Evolutionary conservation across 1,140 invertebrate genomes (phyloP).

Genomic region (Drosophila repleta): DNA sequence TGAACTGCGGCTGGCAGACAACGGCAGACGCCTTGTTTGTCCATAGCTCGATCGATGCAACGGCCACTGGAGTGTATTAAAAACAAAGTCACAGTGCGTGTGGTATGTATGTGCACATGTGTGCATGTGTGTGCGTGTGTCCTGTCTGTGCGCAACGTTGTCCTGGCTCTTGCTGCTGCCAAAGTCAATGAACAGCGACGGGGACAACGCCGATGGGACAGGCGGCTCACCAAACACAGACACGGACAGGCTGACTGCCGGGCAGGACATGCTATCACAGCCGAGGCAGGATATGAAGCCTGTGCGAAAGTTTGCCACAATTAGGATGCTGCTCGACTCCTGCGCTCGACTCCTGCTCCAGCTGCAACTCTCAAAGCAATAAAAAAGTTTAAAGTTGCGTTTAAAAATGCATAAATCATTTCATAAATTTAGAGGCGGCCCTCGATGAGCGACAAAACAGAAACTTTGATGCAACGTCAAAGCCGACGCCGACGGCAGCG

Average conservation of each 20-base stretch:
- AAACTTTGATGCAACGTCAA: slow-evolving; percentile 58
- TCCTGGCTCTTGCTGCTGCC: slow-evolving; percentile 54
- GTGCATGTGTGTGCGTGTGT: slow-evolving; percentile 43
- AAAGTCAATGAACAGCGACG: slow-evolving; percentile 78
- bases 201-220: slow-evolving; percentile 37
- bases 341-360: slow-evolving; percentile 6
- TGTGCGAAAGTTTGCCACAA: slow-evolving; percentile 77
- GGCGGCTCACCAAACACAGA: slow-evolving; percentile 38
- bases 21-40: slow-evolving; percentile 67
- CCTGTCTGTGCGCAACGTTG: slow-evolving; percentile 50
- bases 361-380: slow-evolving; percentile 58
- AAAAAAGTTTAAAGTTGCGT: slow-evolving; percentile 80
- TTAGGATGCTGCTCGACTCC: slow-evolving; percentile 60
- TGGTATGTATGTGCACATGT: slow-evolving; percentile 18
- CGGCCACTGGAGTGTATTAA: slow-evolving; percentile 75
- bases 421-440: slow-evolving; percentile 65
- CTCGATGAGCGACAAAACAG: slow-evolving; percentile 9
- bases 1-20: slow-evolving; percentile 64
- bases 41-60: slow-evolving; percentile 66
- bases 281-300: slow-evolving; percentile 60
- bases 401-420: slow-evolving; percentile 80
- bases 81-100: slow-evolving; percentile 74
- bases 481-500: slow-evolving; percentile 46
- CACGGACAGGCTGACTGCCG: slow-evolving; percentile 10
- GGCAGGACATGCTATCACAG: slow-evolving; percentile 16